A percentile compares a stretch with the other conserved stretches of the same genome.
phyloP scores from a whole-genome alignment of 2,113 vertebrate genomes.

The Oreotrochilus melanogaster region DNA sequence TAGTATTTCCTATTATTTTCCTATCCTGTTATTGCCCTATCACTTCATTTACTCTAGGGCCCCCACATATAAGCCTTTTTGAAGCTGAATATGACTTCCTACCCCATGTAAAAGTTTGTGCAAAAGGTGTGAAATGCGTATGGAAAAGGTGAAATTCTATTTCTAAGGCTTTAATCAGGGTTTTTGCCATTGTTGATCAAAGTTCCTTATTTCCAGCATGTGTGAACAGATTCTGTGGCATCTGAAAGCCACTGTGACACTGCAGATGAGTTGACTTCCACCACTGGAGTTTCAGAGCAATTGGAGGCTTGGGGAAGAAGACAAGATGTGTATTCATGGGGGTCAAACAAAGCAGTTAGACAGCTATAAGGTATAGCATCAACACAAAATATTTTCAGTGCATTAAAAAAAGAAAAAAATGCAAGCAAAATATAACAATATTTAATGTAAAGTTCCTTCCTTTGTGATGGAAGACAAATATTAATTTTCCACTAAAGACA shows the following conservation, averaged over 20 bases:
- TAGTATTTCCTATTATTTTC: not conserved
- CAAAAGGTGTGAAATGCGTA: not conserved
- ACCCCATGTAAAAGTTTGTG: not conserved
- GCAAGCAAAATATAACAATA: not conserved
- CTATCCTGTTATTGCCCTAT: not conserved
- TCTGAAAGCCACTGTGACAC: not conserved
- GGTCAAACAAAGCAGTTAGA: not conserved
- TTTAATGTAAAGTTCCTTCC: not conserved
- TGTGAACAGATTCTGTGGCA: not conserved
- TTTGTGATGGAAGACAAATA: not conserved
- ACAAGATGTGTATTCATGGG: not conserved
- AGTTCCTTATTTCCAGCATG: fast-evolving
- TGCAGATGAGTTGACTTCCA: not conserved
- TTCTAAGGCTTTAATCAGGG: not conserved
- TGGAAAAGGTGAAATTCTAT: not conserved
- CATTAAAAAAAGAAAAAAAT: not conserved
- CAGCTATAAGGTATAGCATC: not conserved
- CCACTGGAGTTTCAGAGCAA: not conserved
- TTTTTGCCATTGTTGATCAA: fast-evolving
- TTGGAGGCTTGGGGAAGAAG: not conserved
- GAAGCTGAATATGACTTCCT: not conserved
- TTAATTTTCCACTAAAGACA: not conserved
- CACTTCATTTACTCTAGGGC: not conserved
- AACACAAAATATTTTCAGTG: fast-evolving
- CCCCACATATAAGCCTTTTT: not conserved